Percentiles rank a stretch among this genome's conserved stretches.
These are phyloP conservation scores for Thymallus thymallus DNA, from an alignment of 2,113 vertebrate genomes.

Conservation along the genomic window DNA sequence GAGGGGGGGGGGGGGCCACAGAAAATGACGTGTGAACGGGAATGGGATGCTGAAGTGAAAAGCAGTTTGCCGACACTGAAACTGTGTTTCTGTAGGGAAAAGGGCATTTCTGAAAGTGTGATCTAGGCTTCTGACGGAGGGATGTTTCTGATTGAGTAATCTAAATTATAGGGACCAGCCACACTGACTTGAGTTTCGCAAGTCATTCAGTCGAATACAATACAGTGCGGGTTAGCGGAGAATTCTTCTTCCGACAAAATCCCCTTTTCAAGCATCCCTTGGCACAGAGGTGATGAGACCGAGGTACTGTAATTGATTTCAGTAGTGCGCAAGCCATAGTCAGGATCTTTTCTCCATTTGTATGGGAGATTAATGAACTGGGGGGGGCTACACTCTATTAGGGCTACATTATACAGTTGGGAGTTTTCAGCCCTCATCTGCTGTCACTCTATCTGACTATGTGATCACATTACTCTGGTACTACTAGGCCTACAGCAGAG, in stretches of 20 bases:
- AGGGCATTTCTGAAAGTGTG: background rate
- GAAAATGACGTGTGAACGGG: background rate
- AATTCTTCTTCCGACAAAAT: constrained; percentile 27
- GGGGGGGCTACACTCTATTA: too few relatives aligned
- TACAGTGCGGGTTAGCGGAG: background rate
- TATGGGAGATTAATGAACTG: too few relatives aligned
- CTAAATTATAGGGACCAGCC: background rate
- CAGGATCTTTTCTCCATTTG: too few relatives aligned
- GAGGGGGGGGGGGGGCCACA: too few relatives aligned
- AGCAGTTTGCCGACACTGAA: background rate
- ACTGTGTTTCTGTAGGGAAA: background rate
- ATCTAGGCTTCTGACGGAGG: background rate
- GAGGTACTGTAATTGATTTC: background rate
- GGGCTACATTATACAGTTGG: background rate
- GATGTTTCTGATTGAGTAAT: background rate
- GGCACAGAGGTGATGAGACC: constrained; percentile 25
- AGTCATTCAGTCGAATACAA: background rate
- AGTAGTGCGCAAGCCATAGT: too few relatives aligned
- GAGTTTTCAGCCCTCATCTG: background rate
- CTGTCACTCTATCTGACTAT: background rate
- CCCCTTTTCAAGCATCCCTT: background rate
- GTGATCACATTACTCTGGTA: background rate
- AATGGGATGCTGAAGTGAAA: background rate
- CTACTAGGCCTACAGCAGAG: background rate
- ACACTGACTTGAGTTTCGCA: background rate